phyloP scores from a whole-genome alignment of 2,797 vertebrate genomes.

The Pachyuromys duprasi region DNA sequence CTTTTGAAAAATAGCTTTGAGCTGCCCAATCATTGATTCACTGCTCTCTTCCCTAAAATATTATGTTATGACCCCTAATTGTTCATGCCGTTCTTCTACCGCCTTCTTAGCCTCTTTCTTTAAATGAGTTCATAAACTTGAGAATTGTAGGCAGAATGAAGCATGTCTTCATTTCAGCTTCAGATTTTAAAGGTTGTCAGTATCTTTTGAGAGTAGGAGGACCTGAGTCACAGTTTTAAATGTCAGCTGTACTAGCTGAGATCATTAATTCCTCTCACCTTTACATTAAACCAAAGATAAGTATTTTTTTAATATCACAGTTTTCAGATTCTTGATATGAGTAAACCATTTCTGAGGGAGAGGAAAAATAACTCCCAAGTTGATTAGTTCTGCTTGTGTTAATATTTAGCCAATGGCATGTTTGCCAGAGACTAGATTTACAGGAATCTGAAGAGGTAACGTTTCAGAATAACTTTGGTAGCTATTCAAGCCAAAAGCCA shows the following conservation, averaged over 20 bases:
- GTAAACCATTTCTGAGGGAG: conserved; percentile 51
- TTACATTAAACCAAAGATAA: conserved; percentile 75
- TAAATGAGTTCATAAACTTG: conserved; percentile 45
- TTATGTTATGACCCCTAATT: neutral
- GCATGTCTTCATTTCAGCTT: conserved; percentile 58
- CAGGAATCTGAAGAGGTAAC: conserved; percentile 23
- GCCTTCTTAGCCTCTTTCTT: conserved; percentile 37
- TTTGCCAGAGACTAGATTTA: conserved; percentile 43
- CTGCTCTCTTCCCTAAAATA: neutral
- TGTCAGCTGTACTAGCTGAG: conserved; percentile 74
- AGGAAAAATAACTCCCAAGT: conserved; percentile 24
- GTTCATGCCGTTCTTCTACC: neutral
- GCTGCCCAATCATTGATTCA: neutral
- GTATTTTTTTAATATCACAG: conserved; percentile 67
- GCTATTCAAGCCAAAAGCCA: conserved; percentile 26
- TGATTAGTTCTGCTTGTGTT: conserved; percentile 48
- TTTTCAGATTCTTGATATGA: conserved; percentile 70
- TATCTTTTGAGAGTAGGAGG: conserved; percentile 77
- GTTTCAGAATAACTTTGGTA: conserved; percentile 61
- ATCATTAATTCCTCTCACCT: conserved; percentile 74
- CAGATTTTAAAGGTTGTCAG: conserved; percentile 69
- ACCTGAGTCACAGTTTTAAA: conserved; percentile 79
- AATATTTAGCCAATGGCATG: conserved; percentile 45
- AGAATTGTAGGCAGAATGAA: conserved; percentile 47
- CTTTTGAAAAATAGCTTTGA: conserved; percentile 35